Evolutionary conservation across 2,888 invertebrate species (phyloP).

Genomic region (Stramonita haemastoma): DNA sequence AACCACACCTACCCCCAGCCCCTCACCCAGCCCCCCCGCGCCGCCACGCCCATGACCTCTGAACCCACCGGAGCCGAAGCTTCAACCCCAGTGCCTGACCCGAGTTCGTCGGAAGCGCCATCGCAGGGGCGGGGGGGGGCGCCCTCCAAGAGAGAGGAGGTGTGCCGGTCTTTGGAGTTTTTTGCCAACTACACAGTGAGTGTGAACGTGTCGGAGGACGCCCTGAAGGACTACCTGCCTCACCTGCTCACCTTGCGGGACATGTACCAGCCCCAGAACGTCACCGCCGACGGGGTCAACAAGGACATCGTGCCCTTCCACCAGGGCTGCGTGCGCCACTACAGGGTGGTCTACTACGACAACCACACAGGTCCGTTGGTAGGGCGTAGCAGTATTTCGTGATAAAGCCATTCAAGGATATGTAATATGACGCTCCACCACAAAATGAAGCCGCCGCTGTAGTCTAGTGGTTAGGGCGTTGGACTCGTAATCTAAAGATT

Average conservation of each 20-base stretch:
- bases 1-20: constrained; percentile 3
- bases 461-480: too few species aligned
- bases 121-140: background rate
- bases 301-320: constrained; percentile 42
- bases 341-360: constrained; percentile 39
- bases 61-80: background rate
- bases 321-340: constrained; percentile 48
- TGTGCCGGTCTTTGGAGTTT: constrained; percentile 40
- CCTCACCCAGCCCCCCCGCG: background rate
- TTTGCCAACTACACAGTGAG: constrained; percentile 45
- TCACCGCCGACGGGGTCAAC: background rate
- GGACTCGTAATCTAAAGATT: too few species aligned
- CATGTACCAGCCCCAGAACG: background rate
- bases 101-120: background rate
- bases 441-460: too few species aligned
- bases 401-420: too few species aligned
- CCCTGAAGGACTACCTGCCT: background rate
- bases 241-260: constrained; percentile 22
- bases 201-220: constrained; percentile 8
- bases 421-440: too few species aligned
- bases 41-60: background rate
- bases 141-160: background rate
- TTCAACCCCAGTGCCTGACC: background rate
- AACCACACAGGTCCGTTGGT: constrained; percentile 36
- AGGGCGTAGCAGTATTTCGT: background rate